Base-by-base conservation (phyloP, 2,888 invertebrate genomes). In the Arenicola marina region DNA sequence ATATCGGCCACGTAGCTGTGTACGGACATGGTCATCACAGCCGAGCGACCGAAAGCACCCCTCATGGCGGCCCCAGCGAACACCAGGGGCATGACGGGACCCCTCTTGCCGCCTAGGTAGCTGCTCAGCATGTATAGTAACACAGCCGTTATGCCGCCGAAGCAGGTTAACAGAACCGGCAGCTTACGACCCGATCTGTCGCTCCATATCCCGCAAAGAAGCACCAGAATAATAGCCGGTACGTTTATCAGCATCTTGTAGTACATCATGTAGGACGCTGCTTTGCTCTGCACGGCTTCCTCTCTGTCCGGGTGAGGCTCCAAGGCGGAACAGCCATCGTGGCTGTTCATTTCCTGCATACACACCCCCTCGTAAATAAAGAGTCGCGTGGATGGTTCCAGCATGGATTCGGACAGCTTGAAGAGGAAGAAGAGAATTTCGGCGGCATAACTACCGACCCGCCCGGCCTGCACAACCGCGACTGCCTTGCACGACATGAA, bases 161-260 rank as follows among this genome's bases (percentile, higher is more conserved):
- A 56, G 60, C 80, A 78, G 1, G 82, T 78, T 2, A 82, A 65
- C 68, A 83, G 74, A 72, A 83, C 79, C 1, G 76, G 76, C 28
- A 73, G 57, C 51, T 81, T 82, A 18, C 83, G 70, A 0, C 82
- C 80, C 56, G 76, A 70, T 48, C 69, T 68, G 67, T 83, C 83
- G 59, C 82, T 82, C 78, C 82, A 83, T 15, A 81, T 79, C 2
- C 82, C 82, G 60, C 82, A 83, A 66, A 82, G 78, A 29, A 83
- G 71, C 18, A 78, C 78, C 2, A 83, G 75, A 26, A 81, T 55
- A 11, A 82, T 74, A 28, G 82, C 82, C 0, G 83, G 82, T 11
- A 79, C 61, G 67, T 81, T 82, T 21, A 81, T 74, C 48, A 82
- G 70, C 29, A 82, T 69, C 56, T 81, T 71, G 70, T 81, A 78